Evolutionary conservation across 2,113 vertebrate genomes (phyloP), one percentile per base, ranked within the genome.

Genomic region (Athene cunicularia): DNA sequence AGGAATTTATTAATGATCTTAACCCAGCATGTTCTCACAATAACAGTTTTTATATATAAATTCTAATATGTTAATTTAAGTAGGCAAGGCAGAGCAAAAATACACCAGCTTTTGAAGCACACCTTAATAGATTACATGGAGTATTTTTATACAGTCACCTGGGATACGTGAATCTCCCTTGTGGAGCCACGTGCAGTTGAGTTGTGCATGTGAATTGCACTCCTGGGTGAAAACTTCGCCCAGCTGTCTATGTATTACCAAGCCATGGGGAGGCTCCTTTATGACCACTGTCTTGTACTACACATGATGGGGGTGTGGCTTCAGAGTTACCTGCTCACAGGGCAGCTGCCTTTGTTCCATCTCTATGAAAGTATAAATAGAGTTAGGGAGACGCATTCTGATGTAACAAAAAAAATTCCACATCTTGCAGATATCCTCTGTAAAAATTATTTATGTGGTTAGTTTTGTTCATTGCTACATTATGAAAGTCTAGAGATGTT

Each of bases 131-230:
- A 20, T 92, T 71, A 37, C 2, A 4, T 50, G 45, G 35, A 37
- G 30, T 73, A 64, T 66, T 80, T 96, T 75, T 39, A 33, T 68
- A 6, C 26, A 82, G n/a, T 76, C 24, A 21, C 14, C 24, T 62
- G 71, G 35, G 45, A 30, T 66, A n/a, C 0, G 0, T 41, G 41
- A 33, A 12, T 64, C 33, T 76, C 30, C 23, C 39, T 41, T 39
- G 13, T 52, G 55, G 26, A 70, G 35, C 56, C 30, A 11, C 1
- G 1, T 56, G 33, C 15, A 7, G 49, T 0, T 43, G 56, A 85
- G 33, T 8, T 87, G 32, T 52, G 26, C 5, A 3, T 14, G 47
- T 24, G 26, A 37, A 24, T 82, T 50, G 52, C 9, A 11, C 8
- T 15, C 6, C 3, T 0, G 33, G 27, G 47, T 88, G 49, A 52